Conservation (phyloP, 2,113 vertebrate genomes). For the Drymodes brunneopygia region DNA sequence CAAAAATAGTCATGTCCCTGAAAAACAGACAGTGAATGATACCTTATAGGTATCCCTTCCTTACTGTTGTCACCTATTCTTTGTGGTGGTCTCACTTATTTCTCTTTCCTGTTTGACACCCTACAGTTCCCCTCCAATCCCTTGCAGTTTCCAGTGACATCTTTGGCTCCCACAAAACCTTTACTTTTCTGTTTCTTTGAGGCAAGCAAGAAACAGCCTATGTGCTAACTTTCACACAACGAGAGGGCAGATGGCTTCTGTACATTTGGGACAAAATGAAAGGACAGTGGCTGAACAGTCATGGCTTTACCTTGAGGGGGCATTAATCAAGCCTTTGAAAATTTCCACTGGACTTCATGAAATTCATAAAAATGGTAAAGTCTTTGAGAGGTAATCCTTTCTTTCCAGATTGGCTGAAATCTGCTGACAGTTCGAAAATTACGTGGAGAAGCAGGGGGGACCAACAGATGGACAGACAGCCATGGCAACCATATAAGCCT, state of each 20-base stretch:
- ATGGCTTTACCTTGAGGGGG: neutral
- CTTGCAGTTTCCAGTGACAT: neutral
- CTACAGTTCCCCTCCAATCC: neutral
- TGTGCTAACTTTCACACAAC: neutral
- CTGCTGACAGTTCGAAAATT: neutral
- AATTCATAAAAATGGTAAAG: neutral
- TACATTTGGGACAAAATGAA: neutral
- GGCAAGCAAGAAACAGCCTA: neutral
- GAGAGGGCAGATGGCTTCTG: neutral
- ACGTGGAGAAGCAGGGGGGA: fast-evolving
- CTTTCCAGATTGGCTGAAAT: neutral
- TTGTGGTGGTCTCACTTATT: neutral
- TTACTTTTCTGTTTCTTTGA: neutral
- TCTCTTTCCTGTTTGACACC: neutral
- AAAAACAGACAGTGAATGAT: neutral
- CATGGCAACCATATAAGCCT: neutral
- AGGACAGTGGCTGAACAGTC: neutral
- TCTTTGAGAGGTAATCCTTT: neutral
- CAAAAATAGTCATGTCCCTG: neutral
- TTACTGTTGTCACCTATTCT: neutral
- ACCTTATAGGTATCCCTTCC: neutral
- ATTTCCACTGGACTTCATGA: neutral
- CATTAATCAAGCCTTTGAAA: neutral
- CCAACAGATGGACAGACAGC: neutral
- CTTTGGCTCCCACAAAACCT: neutral